These are phyloP conservation scores for Premnoplex brunnescens DNA, from an alignment of 2,797 vertebrate genomes.

Conservation along the genomic window DNA sequence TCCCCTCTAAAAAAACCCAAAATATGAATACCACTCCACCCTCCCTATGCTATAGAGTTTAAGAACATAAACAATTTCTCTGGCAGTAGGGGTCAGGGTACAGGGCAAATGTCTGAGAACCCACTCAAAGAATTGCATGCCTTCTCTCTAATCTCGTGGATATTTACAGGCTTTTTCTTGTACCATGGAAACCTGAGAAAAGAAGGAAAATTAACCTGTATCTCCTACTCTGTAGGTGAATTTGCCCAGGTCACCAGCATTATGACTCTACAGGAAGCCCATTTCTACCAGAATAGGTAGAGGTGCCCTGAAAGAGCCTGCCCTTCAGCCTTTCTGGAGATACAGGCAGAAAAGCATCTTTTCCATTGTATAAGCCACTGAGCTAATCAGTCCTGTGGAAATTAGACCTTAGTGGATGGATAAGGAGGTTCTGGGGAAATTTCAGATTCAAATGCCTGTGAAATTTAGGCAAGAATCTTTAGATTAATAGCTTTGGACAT, in stretches of 20 bases:
- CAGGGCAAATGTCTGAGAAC: neutral
- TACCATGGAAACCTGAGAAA: neutral
- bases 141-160: neutral
- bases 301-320: neutral
- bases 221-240: neutral
- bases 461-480: neutral
- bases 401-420: neutral
- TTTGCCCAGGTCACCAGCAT: neutral
- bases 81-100: neutral
- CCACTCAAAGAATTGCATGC: neutral
- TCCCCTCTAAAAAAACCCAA: neutral
- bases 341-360: neutral
- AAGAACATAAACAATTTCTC: neutral
- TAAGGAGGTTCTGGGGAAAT: neutral
- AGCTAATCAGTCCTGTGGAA: neutral
- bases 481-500: neutral
- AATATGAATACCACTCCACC: slow-evolving; percentile 28
- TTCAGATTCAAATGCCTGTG: neutral
- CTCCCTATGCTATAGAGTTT: neutral
- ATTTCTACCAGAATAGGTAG: neutral
- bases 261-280: neutral
- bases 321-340: neutral
- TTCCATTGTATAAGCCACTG: neutral
- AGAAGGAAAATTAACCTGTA: neutral
- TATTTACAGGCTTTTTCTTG: neutral